Percentiles rank a stretch among this genome's conserved stretches.
Evolutionary conservation across 1,140 invertebrate genomes (phyloP).

Genomic region (Cryptotermes secundus): DNA sequence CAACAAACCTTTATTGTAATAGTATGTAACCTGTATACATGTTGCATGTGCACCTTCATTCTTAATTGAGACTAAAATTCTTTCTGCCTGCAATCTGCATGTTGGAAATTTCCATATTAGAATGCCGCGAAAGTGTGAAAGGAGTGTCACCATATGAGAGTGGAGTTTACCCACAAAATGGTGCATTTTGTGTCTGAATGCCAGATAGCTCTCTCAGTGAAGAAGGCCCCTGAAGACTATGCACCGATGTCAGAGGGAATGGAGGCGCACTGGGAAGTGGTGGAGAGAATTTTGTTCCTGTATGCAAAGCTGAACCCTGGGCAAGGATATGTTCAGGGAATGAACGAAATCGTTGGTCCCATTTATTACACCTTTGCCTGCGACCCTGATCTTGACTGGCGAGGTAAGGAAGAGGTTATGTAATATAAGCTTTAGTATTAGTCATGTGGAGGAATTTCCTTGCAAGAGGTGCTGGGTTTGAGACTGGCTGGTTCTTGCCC

Average conservation of each 20-base stretch:
- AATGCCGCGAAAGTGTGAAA: background rate
- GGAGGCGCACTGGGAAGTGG: constrained; percentile 95
- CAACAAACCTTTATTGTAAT: no score
- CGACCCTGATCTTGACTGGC: constrained; percentile 78
- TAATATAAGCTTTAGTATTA: background rate
- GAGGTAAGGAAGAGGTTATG: constrained; percentile 56
- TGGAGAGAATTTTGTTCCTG: constrained; percentile 94
- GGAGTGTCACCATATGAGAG: background rate
- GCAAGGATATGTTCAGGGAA: constrained; percentile 96
- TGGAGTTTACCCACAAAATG: background rate
- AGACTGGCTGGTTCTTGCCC: no score
- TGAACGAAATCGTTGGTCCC: constrained; percentile 99
- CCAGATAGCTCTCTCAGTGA: constrained; percentile 61
- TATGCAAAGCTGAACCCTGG: constrained; percentile 98
- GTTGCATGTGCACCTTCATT: no score
- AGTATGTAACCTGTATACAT: no score
- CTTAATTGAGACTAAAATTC: no score
- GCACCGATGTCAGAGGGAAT: constrained; percentile 76
- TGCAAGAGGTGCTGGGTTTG: no score
- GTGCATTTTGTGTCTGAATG: constrained; percentile 20
- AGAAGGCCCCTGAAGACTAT: constrained; percentile 75
- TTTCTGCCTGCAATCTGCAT: background rate
- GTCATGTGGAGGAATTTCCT: no score
- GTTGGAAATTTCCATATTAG: background rate
- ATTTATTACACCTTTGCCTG: constrained; percentile 97